Evolutionary conservation across 2,113 vertebrate species (phyloP).

Genomic region (Cebus imitator): DNA sequence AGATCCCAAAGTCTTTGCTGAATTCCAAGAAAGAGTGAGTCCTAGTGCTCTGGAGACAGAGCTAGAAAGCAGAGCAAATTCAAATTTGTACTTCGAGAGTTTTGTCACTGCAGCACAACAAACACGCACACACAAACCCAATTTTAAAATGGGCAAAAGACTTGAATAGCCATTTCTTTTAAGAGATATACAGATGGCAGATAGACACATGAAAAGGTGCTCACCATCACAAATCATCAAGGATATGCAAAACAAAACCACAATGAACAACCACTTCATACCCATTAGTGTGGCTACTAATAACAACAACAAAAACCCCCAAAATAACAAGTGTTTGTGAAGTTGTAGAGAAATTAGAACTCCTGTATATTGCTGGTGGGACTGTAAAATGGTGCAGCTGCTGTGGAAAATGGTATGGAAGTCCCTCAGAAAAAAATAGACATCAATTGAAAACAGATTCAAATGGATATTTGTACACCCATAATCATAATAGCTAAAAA

Average conservation of each 20-base stretch:
- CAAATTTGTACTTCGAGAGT: not conserved
- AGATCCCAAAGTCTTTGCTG: not conserved
- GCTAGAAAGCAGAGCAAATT: not conserved
- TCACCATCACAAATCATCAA: not conserved
- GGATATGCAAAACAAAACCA: not conserved
- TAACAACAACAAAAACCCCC: not conserved
- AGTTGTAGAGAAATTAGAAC: not conserved
- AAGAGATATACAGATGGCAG: not conserved
- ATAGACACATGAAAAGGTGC: slow-evolving; percentile 5
- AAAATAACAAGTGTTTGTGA: not conserved
- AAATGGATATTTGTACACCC: not conserved
- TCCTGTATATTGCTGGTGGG: not conserved
- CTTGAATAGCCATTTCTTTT: not conserved
- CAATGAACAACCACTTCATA: not conserved
- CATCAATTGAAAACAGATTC: not conserved
- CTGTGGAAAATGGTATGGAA: not conserved
- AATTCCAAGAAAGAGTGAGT: not conserved
- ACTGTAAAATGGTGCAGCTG: not conserved
- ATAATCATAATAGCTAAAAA: not conserved
- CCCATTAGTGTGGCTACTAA: not conserved
- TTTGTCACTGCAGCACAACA: not conserved
- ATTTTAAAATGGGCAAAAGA: not conserved
- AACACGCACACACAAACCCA: not conserved
- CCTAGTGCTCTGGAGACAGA: not conserved
- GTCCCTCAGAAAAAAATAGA: not conserved